Conservation (phyloP, 2,797 vertebrate species). For the Xerus rutilus region DNA sequence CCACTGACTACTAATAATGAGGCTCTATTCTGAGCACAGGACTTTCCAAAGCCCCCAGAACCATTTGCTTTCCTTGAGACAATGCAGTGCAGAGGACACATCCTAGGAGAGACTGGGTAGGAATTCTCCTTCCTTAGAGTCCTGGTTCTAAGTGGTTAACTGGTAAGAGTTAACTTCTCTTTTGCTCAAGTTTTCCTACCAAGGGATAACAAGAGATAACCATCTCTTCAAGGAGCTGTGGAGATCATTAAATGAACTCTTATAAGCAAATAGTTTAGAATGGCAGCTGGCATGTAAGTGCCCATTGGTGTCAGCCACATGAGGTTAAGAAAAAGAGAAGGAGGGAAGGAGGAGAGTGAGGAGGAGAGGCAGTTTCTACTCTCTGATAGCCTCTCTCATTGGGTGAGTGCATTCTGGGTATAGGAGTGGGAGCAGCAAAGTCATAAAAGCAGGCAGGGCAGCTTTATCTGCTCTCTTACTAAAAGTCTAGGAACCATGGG, state of each 20-base stretch:
- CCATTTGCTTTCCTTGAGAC: not conserved
- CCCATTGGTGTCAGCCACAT: not conserved
- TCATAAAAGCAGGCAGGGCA: not conserved
- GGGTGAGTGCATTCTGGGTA: not conserved
- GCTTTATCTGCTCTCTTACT: not conserved
- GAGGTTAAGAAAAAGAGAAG: not conserved
- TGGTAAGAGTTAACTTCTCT: not conserved
- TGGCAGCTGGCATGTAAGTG: not conserved
- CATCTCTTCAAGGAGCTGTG: conserved; percentile 11
- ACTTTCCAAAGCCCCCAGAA: not conserved
- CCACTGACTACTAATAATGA: not conserved
- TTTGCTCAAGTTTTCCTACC: conserved; percentile 11
- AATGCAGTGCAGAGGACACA: too few relatives aligned
- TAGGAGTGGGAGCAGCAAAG: not conserved
- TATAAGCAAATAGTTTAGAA: not conserved
- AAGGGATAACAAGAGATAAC: not conserved
- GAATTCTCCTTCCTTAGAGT: not conserved
- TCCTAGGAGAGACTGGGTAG: not conserved
- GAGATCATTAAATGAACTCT: conserved; percentile 44
- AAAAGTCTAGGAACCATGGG: not conserved
- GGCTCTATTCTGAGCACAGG: not conserved
- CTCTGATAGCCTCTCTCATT: not conserved
- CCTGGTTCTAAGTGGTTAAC: not conserved
- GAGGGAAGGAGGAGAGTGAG: not conserved
- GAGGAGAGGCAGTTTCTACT: not conserved